Evolutionary conservation across 2,888 invertebrate genomes (phyloP).

Genomic region (Drosophila barbarae): DNA sequence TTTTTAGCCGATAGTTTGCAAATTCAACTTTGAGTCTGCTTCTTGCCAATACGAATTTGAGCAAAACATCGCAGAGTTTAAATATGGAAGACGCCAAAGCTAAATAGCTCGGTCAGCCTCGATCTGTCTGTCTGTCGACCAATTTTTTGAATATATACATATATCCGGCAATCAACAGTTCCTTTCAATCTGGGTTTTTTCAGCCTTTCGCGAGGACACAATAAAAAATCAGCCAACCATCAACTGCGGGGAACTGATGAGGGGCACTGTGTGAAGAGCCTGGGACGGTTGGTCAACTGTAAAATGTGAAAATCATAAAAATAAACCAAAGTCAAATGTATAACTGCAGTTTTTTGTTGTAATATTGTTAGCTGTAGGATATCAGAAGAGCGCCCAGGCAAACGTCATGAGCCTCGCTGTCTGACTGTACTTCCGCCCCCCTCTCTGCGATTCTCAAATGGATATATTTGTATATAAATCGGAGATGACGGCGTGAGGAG

Average conservation of each 20-base stretch:
- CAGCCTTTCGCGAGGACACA: constrained; percentile 13
- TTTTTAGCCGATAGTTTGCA: too few species aligned
- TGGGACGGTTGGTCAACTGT: constrained; percentile 27
- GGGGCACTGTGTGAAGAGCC: background rate
- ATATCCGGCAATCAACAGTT: constrained; percentile 30
- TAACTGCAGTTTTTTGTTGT: constrained; percentile 64
- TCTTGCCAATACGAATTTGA: too few species aligned
- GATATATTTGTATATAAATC: constrained; percentile 18
- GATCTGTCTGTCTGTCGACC: too few species aligned
- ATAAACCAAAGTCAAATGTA: constrained; percentile 66
- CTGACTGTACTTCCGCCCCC: background rate
- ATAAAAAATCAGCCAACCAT: constrained; percentile 32
- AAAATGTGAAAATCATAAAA: constrained; percentile 52
- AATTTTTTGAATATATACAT: too few species aligned
- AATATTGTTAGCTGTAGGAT: constrained; percentile 69
- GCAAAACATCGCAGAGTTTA: too few species aligned
- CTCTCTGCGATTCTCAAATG: background rate
- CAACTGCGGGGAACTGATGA: background rate
- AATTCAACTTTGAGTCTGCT: too few species aligned
- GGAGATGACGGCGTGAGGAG: constrained; percentile 44
- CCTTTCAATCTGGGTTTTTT: constrained; percentile 24
- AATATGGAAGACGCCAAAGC: too few species aligned
- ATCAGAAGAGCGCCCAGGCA: constrained; percentile 55
- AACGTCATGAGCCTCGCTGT: constrained; percentile 52
- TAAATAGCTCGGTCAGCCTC: too few species aligned